These are phyloP conservation scores for Cryptotermes secundus DNA, from an alignment of 1,140 invertebrate genomes.

Conservation along the genomic window DNA sequence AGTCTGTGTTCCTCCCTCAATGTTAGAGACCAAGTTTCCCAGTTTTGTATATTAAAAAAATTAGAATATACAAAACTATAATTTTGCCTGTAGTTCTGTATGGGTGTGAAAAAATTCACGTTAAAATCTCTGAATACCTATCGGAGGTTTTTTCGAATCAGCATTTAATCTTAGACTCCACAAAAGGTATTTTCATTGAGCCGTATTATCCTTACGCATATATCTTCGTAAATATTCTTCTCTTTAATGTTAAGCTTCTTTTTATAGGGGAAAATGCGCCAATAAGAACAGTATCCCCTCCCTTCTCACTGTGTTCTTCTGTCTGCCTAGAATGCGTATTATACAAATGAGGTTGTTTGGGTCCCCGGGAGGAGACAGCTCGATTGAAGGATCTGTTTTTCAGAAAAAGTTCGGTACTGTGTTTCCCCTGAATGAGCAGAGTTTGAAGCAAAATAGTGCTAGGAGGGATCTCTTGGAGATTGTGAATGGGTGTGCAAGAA, in stretches of 20 bases:
- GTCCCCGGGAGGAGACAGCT: neutral
- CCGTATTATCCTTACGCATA: no score
- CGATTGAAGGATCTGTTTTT: conserved; percentile 1
- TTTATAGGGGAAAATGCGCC: neutral
- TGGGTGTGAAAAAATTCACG: no score
- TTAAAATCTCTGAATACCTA: no score
- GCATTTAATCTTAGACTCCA: no score
- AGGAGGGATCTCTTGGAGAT: neutral
- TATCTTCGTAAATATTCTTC: no score
- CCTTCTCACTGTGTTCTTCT: neutral
- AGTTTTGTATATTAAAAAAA: no score
- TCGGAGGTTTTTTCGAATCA: no score
- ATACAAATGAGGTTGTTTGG: neutral
- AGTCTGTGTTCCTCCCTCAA: no score
- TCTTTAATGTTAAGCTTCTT: neutral
- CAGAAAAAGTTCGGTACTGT: neutral
- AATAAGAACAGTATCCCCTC: neutral
- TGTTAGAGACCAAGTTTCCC: no score
- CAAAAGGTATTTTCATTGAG: no score
- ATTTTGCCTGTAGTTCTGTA: no score
- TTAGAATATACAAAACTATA: no score
- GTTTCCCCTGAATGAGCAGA: neutral
- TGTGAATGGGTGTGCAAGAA: neutral
- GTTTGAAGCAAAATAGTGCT: neutral
- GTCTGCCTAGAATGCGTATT: neutral